Conservation (phyloP, 2,888 invertebrate genomes). For the Noctua comes region DNA sequence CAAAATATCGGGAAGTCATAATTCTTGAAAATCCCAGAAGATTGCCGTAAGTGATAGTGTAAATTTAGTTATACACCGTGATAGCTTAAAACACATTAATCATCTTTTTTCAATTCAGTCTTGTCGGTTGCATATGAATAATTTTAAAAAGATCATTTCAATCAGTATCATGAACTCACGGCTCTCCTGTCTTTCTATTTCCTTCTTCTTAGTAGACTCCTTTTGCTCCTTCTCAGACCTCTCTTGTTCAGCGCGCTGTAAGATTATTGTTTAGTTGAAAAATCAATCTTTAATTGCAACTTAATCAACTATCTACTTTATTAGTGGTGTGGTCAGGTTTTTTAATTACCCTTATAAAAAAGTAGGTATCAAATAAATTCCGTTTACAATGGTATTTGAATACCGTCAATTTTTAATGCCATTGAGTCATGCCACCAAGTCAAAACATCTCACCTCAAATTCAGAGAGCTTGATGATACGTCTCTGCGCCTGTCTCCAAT, state of each 20-base stretch:
- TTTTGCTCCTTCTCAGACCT: constrained; percentile 91
- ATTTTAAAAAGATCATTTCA: neutral
- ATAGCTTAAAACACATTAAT: too few species aligned
- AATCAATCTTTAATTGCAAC: neutral
- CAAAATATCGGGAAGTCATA: too few species aligned
- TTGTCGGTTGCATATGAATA: neutral
- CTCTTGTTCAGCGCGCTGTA: constrained; percentile 92
- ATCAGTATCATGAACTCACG: constrained; percentile 70
- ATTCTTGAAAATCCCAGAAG: too few species aligned
- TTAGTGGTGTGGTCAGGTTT: neutral
- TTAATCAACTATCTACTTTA: neutral
- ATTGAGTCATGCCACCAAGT: neutral
- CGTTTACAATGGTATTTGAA: neutral
- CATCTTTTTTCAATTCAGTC: too few species aligned
- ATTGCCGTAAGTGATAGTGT: too few species aligned
- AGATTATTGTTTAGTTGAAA: neutral
- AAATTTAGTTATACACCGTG: too few species aligned
- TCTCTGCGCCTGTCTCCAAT: constrained; percentile 97
- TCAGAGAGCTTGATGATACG: constrained; percentile 95
- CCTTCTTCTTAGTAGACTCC: constrained; percentile 79
- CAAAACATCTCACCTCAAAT: constrained; percentile 90
- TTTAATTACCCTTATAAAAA: neutral
- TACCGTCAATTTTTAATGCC: neutral
- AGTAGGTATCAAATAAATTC: neutral
- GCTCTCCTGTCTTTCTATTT: constrained; percentile 89